These are phyloP conservation scores for Frankliniella intonsa DNA, from an alignment of 2,888 invertebrate genomes.

Conservation along the genomic window DNA sequence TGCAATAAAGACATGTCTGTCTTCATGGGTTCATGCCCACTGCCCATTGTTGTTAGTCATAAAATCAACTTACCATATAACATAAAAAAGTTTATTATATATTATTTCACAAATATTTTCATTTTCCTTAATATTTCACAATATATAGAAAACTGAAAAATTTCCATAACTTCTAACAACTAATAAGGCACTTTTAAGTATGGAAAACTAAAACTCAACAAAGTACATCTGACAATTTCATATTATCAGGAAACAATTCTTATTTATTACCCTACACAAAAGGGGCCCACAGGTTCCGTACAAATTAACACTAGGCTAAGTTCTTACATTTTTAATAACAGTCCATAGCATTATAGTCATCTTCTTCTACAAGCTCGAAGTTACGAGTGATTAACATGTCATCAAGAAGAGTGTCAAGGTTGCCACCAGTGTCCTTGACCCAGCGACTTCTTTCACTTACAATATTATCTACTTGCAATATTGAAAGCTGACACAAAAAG, in stretches of 20 bases:
- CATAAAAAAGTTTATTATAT: neutral
- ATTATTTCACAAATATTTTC: neutral
- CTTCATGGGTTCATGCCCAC: too few species aligned
- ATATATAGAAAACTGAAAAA: too few species aligned
- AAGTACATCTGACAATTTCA: neutral
- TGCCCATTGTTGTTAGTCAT: too few species aligned
- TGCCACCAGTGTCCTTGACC: slow-evolving; percentile 62
- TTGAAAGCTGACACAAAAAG: slow-evolving; percentile 56
- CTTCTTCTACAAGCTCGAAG: slow-evolving; percentile 44
- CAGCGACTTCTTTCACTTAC: slow-evolving; percentile 60
- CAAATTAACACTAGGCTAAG: too few species aligned
- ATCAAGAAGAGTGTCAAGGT: slow-evolving; percentile 65
- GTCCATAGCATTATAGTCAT: slow-evolving; percentile 59
- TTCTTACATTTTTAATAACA: slow-evolving; percentile 55
- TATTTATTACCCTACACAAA: too few species aligned
- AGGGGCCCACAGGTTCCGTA: too few species aligned
- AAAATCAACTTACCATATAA: neutral
- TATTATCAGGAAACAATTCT: too few species aligned
- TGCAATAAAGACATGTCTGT: too few species aligned
- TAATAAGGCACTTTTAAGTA: neutral
- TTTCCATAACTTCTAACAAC: too few species aligned
- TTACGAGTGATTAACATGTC: slow-evolving; percentile 62
- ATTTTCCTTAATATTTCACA: neutral
- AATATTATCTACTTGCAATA: slow-evolving; percentile 57
- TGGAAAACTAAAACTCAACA: neutral